A percentile compares a stretch with the other conserved stretches of the same genome.
Conservation (phyloP, 2,888 invertebrate species). For the Drosophila longiperda region DNA sequence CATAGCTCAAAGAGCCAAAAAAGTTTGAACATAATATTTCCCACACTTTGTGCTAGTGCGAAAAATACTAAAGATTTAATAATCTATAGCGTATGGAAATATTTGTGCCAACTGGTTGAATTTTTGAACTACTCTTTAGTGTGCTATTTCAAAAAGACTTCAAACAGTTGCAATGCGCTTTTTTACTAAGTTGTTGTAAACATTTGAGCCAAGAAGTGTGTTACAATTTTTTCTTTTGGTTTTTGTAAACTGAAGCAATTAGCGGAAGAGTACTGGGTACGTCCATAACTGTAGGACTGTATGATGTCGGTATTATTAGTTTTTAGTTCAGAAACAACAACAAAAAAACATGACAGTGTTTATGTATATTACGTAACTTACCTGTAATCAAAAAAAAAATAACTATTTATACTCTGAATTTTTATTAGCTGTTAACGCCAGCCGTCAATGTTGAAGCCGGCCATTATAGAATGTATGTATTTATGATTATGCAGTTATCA, state of each 20-base stretch:
- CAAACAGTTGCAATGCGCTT: slow-evolving; percentile 64
- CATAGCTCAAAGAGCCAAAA: slow-evolving; percentile 12
- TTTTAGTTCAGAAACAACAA: slow-evolving; percentile 45
- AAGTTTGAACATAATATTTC: slow-evolving; percentile 16
- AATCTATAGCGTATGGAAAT: slow-evolving; percentile 33
- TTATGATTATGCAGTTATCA: slow-evolving; percentile 51
- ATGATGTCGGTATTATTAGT: slow-evolving; percentile 72
- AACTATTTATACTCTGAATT: slow-evolving; percentile 73
- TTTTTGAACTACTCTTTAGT: slow-evolving; percentile 53
- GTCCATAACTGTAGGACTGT: slow-evolving; percentile 64
- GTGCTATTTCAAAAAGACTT: slow-evolving; percentile 75
- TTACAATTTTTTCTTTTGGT: slow-evolving; percentile 17
- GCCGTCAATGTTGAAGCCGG: slow-evolving; percentile 42
- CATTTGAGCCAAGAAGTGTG: slow-evolving; percentile 44
- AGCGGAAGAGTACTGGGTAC: slow-evolving; percentile 64
- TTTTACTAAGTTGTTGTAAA: slow-evolving; percentile 48
- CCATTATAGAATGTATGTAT: slow-evolving; percentile 42
- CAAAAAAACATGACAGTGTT: slow-evolving; percentile 33
- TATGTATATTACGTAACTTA: slow-evolving; percentile 63
- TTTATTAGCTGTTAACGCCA: slow-evolving; percentile 71
- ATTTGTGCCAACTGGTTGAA: slow-evolving; percentile 32
- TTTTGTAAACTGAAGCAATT: slow-evolving; percentile 76
- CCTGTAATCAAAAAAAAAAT: slow-evolving; percentile 55
- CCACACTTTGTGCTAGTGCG: slow-evolving; percentile 34
- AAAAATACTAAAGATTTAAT: slow-evolving; percentile 8